Evolutionary conservation across 2,797 vertebrate genomes (phyloP).

Genomic region (Melanotaenia nigrans): DNA sequence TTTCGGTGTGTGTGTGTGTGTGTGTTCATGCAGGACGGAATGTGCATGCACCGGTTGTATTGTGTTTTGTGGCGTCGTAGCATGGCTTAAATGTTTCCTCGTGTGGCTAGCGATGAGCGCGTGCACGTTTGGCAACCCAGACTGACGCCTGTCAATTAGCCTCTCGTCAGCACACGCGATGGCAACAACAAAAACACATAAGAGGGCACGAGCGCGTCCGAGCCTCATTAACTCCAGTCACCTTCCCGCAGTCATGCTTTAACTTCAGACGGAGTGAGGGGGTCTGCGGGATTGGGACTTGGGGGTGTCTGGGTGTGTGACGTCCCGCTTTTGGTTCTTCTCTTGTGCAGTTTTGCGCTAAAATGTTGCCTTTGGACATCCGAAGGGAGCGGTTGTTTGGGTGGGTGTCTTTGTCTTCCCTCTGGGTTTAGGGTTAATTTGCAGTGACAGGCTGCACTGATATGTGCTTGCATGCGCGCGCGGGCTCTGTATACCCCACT

Average conservation of each 20-base stretch:
- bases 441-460: not conserved
- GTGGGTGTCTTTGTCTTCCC: conserved; percentile 29
- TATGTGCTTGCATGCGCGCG: not conserved
- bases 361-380: not conserved
- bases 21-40: not conserved
- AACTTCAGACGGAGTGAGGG: not conserved
- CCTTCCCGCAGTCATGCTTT: not conserved
- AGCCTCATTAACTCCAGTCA: conserved; percentile 5
- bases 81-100: too few relatives aligned
- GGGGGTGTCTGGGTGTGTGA: not conserved
- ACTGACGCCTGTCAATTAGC: conserved; percentile 26
- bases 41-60: not conserved
- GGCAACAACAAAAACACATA: not conserved
- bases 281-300: not conserved
- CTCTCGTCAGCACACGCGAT: not conserved
- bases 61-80: not conserved
- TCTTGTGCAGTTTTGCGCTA: not conserved
- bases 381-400: conserved; percentile 3
- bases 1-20: not conserved
- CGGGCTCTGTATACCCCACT: not conserved
- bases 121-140: conserved; percentile 4
- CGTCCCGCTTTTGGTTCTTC: not conserved
- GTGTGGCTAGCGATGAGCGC: not conserved
- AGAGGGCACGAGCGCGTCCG: not conserved
- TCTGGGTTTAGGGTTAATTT: conserved; percentile 7